Conservation (phyloP, 2,888 invertebrate genomes). For the Ectobius pallidus region DNA sequence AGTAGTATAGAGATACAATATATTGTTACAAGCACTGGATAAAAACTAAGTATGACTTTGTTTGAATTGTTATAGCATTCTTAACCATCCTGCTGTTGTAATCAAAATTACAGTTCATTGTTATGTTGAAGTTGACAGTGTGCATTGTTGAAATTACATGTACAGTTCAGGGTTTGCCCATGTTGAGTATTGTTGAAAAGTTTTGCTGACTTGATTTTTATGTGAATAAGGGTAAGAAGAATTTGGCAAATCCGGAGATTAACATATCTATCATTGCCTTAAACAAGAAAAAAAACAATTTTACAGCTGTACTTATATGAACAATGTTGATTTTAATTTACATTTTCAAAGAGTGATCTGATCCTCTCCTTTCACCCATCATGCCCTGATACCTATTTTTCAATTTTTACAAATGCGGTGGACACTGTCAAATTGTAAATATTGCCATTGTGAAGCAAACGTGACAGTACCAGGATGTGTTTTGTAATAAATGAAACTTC, state of each 20-base stretch:
- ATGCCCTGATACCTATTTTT: slow-evolving; percentile 44
- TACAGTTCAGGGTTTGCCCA: slow-evolving; percentile 20
- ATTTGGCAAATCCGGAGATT: slow-evolving; percentile 41
- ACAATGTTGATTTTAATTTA: slow-evolving; percentile 34
- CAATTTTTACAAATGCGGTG: slow-evolving; percentile 45
- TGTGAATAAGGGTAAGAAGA: slow-evolving; percentile 30
- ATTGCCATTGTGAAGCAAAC: slow-evolving; percentile 39
- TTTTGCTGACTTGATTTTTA: background rate
- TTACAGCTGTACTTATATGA: slow-evolving; percentile 40
- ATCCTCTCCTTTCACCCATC: slow-evolving; percentile 30
- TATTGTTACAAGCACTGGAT: too few species aligned
- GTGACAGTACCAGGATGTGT: slow-evolving; percentile 40
- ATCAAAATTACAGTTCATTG: background rate
- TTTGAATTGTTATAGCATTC: background rate
- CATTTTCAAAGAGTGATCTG: slow-evolving; percentile 22
- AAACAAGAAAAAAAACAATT: slow-evolving; percentile 35
- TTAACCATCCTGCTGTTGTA: background rate
- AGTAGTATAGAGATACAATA: too few species aligned
- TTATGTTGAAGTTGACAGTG: slow-evolving; percentile 28
- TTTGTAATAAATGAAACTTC: slow-evolving; percentile 38
- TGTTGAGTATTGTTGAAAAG: background rate
- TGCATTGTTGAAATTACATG: slow-evolving; percentile 33
- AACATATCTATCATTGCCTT: slow-evolving; percentile 46
- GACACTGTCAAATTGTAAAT: slow-evolving; percentile 44
- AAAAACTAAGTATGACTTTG: background rate